Evolutionary conservation across 2,888 invertebrate species (phyloP).

Genomic region (Melanostoma mellinum): DNA sequence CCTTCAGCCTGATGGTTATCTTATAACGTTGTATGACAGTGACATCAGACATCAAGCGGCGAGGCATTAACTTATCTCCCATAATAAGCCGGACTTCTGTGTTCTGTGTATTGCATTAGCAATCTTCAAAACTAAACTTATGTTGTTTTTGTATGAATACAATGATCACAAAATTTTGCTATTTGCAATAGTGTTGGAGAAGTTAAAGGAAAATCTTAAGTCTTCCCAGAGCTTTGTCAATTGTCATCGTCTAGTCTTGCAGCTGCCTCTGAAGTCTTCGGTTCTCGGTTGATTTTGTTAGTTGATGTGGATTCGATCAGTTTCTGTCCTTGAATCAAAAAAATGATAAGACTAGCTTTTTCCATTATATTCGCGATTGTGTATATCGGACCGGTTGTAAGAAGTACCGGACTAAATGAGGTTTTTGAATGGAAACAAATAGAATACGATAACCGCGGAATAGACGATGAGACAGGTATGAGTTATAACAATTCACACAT

Average conservation of each 20-base stretch:
- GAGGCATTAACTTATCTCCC: too few species aligned
- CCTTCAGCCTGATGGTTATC: too few species aligned
- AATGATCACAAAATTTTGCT: too few species aligned
- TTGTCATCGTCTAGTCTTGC: slow-evolving; percentile 28
- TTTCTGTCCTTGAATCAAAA: neutral
- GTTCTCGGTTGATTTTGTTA: slow-evolving; percentile 1
- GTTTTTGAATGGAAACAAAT: slow-evolving; percentile 81
- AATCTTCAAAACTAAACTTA: too few species aligned
- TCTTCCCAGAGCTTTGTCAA: neutral
- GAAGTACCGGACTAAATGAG: slow-evolving; percentile 76
- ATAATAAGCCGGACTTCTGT: too few species aligned
- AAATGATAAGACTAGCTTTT: slow-evolving; percentile 35
- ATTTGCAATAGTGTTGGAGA: too few species aligned
- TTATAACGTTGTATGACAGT: too few species aligned
- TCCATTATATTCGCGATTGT: slow-evolving; percentile 1
- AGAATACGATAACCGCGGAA: slow-evolving; percentile 78
- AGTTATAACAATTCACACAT: slow-evolving; percentile 14
- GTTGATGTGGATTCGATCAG: neutral
- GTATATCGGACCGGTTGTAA: slow-evolving; percentile 1
- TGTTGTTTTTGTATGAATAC: too few species aligned
- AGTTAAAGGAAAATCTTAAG: too few species aligned
- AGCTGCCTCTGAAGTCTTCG: slow-evolving; percentile 36
- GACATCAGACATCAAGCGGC: too few species aligned
- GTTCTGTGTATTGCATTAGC: too few species aligned
- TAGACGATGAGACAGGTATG: too few species aligned